Conservation (phyloP, 1,140 invertebrate genomes). For the Solen grandis region DNA sequence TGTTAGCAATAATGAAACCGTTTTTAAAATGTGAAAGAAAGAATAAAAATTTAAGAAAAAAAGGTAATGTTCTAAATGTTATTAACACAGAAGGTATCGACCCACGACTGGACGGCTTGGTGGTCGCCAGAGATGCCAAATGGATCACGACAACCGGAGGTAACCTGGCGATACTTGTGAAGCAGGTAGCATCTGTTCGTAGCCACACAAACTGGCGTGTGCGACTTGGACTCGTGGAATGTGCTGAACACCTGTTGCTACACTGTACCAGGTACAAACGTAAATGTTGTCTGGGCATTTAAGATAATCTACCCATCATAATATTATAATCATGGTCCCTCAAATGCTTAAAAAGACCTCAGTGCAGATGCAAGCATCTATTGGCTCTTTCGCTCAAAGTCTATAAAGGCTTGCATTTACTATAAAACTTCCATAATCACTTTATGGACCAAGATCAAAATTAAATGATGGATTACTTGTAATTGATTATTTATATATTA, state of each 20-base stretch:
- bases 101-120: slow-evolving; percentile 58
- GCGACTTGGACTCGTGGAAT: slow-evolving; percentile 64
- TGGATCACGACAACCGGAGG: slow-evolving; percentile 65
- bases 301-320: background rate
- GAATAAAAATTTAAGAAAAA: too few species aligned
- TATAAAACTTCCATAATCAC: too few species aligned
- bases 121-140: slow-evolving; percentile 60
- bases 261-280: slow-evolving; percentile 63
- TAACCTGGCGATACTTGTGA: slow-evolving; percentile 66
- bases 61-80: too few species aligned
- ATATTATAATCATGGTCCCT: too few species aligned
- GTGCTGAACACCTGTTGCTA: slow-evolving; percentile 65
- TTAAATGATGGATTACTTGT: background rate
- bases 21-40: too few species aligned
- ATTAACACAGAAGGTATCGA: slow-evolving; percentile 54
- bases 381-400: too few species aligned
- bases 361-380: too few species aligned
- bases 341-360: too few species aligned
- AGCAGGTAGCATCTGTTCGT: slow-evolving; percentile 63
- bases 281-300: background rate
- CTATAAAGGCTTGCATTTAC: too few species aligned
- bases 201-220: slow-evolving; percentile 70
- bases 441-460: too few species aligned
- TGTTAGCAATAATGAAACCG: too few species aligned
- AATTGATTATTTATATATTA: too few species aligned